phyloP scores from a whole-genome alignment of 1,140 invertebrate species.

The Rhagoletis zephyria region DNA sequence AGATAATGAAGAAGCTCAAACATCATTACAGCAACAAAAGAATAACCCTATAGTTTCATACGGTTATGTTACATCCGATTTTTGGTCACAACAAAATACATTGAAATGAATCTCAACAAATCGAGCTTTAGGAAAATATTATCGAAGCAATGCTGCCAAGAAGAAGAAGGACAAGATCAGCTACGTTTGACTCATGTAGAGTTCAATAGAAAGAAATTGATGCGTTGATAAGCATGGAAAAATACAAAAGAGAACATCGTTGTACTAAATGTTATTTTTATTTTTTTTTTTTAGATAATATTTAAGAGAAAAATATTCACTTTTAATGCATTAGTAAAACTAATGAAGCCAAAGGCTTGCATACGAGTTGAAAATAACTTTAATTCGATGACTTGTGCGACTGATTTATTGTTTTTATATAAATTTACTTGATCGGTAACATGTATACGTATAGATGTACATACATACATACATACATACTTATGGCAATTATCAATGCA shows the following conservation, averaged over 20 bases:
- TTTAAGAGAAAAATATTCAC: background rate
- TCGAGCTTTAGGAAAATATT: background rate
- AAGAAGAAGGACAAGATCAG: background rate
- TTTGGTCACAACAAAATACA: slow-evolving; percentile 17
- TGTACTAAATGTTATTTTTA: no score
- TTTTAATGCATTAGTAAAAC: background rate
- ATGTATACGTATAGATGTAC: background rate
- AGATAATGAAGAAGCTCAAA: background rate
- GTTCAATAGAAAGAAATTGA: background rate
- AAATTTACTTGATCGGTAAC: background rate
- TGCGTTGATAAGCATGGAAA: background rate
- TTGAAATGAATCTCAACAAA: background rate
- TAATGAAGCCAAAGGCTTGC: slow-evolving; percentile 36
- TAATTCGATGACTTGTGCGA: background rate
- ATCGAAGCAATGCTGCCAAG: background rate
- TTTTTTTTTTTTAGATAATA: background rate
- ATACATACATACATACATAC: background rate
- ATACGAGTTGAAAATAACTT: background rate
- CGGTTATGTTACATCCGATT: slow-evolving; percentile 24
- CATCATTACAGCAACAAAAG: background rate
- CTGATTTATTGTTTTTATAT: slow-evolving; percentile 37
- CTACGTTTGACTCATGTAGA: background rate
- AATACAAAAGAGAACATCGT: no score
- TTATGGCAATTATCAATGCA: no score
- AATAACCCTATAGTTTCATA: background rate